These are phyloP conservation scores for Lepisosteus oculatus DNA, from an alignment of 2,113 vertebrate genomes.

Conservation along the genomic window DNA sequence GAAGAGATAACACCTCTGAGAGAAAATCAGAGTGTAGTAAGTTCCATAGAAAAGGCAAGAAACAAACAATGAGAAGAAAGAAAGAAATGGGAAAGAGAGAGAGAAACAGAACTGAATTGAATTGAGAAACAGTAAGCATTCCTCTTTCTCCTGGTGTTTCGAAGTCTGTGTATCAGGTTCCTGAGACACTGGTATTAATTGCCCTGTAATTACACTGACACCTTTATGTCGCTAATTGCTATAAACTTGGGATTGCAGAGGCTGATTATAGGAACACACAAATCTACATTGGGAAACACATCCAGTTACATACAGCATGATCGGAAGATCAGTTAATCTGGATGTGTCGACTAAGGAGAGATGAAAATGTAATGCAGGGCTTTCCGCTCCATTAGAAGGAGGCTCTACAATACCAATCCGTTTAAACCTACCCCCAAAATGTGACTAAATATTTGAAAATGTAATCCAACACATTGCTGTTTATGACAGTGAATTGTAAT, in stretches of 20 bases:
- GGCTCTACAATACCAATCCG: too few relatives aligned
- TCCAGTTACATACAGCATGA: too few relatives aligned
- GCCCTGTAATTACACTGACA: conserved; percentile 39
- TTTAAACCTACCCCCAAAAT: too few relatives aligned
- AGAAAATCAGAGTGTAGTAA: conserved; percentile 33
- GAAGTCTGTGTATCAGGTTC: conserved; percentile 38
- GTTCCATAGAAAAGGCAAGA: background rate
- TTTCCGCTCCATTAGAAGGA: too few relatives aligned
- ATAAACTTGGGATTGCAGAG: conserved; percentile 19
- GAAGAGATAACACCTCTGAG: conserved; percentile 59
- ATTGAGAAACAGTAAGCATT: background rate
- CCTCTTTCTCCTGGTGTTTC: conserved; percentile 16
- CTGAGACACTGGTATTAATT: conserved; percentile 37
- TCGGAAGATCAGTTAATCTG: too few relatives aligned
- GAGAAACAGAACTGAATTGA: background rate
- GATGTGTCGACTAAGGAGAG: too few relatives aligned
- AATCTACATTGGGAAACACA: too few relatives aligned
- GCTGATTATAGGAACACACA: too few relatives aligned
- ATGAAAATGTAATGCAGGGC: too few relatives aligned
- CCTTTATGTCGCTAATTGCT: conserved; percentile 36
- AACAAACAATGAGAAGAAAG: conserved; percentile 10
- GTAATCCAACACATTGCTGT: too few relatives aligned
- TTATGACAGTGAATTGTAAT: too few relatives aligned
- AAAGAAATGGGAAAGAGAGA: conserved; percentile 10
- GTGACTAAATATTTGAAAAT: too few relatives aligned